phyloP scores from a whole-genome alignment of 2,888 invertebrate species.

The Trileptium ribeirensis region DNA sequence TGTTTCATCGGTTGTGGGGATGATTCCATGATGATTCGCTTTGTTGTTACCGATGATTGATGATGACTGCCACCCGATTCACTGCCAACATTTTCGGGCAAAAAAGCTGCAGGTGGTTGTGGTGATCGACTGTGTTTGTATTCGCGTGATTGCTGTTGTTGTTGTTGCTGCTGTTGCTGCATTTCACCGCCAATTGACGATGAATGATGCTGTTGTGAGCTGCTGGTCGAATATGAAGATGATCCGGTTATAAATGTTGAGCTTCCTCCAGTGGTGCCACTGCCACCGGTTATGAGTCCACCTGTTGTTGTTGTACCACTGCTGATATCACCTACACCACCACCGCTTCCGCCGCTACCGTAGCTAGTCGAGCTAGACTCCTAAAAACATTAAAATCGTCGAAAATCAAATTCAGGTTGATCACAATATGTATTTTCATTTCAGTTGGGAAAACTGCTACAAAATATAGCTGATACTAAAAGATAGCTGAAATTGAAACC shows the following conservation, averaged over 20 bases:
- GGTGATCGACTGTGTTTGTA: neutral
- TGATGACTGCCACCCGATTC: neutral
- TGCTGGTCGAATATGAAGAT: neutral
- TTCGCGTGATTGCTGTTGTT: neutral
- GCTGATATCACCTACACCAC: no score
- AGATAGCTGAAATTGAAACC: no score
- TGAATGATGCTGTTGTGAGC: neutral
- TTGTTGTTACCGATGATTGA: neutral
- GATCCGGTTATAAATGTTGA: neutral
- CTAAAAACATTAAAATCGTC: no score
- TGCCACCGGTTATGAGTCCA: no score
- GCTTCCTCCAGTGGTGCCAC: neutral
- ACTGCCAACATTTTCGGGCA: neutral
- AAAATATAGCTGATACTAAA: no score
- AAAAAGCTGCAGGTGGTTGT: neutral
- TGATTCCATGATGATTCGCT: neutral
- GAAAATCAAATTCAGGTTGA: no score
- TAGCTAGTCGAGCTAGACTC: no score
- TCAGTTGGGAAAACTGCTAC: no score
- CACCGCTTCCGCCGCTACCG: no score
- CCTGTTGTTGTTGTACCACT: no score
- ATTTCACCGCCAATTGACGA: neutral
- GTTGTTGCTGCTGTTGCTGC: neutral
- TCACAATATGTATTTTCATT: no score
- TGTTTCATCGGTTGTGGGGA: neutral